Evolutionary conservation across 2,797 vertebrate genomes (phyloP).

Genomic region (Phoebastria nigripes): DNA sequence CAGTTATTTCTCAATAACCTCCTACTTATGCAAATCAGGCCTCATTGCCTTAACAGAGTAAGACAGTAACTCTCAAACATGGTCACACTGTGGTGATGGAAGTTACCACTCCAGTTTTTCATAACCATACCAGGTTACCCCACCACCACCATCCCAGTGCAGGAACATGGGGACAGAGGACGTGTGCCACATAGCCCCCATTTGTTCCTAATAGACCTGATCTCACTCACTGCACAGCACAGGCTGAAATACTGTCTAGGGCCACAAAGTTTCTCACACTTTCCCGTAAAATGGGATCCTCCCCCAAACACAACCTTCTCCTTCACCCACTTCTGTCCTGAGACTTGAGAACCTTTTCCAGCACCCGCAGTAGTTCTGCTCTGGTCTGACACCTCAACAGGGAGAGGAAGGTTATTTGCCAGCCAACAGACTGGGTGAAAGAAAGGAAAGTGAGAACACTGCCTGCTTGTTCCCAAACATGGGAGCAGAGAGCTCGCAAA

Average conservation of each 20-base stretch:
- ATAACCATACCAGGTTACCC: not conserved
- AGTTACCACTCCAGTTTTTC: not conserved
- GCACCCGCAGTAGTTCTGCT: not conserved
- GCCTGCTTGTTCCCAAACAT: not conserved
- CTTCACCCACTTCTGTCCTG: not conserved
- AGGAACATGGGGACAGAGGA: not conserved
- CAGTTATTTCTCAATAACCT: not conserved
- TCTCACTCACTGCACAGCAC: not conserved
- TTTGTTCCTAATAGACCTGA: not conserved
- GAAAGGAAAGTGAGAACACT: not conserved
- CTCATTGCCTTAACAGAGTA: not conserved
- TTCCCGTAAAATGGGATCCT: not conserved
- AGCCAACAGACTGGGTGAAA: not conserved
- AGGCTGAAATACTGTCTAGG: not conserved
- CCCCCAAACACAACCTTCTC: not conserved
- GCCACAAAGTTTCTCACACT: not conserved
- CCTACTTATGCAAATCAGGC: not conserved
- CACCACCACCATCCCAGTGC: not conserved
- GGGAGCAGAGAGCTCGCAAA: not conserved
- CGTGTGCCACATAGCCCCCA: rapidly evolving
- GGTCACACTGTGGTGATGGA: not conserved
- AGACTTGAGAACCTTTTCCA: not conserved
- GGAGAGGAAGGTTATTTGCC: not conserved
- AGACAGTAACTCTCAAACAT: not conserved
- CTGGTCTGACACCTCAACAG: not conserved